Evolutionary conservation across 2,888 invertebrate genomes (phyloP), one percentile per base, ranked within the genome.

Genomic region (Siphonodentalium dalli): DNA sequence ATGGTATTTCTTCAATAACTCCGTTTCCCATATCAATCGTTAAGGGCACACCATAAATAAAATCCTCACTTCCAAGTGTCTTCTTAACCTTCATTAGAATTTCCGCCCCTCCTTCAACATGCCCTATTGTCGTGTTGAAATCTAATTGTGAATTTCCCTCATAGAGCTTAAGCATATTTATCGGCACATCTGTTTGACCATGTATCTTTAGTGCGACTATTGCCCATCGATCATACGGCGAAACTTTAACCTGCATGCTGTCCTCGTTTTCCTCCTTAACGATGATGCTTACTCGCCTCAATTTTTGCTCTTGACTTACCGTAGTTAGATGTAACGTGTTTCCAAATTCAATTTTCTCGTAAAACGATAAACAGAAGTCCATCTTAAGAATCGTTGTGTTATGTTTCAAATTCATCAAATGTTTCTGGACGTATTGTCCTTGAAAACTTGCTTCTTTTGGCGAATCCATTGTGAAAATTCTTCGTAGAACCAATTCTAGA

Each of bases 191-290:
- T 3, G 69, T 67, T 24, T 69, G 47, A 9, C 73, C 74, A 56
- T 75, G 74, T 34, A 75, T 45, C 45, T 73, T 72, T 28, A 76
- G 66, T 7, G 72, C 74, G 4, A 72, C 65, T 6, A 72, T 63
- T 31, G 73, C 70, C 74, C 76, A 76, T 11, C 70, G 55, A 46
- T 76, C 76, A 61, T 66, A 71, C 45, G 66, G 62, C 2, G 74
- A 75, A 2, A 69, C 63, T 4, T 49, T 61, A 3, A 70, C 52
- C 23, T 56, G 54, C 45, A 56, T 60, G 42, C 46, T 61, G 33
- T 65, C 60, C 2, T 61, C 68, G 8, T 49, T 49, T 23, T 68
- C 67, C 5, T 61, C 60, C 2, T 67, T 51, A 13, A 74, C 61
- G 3, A 61, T 63, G 0, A 74, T 49, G 20, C 52, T 59, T 54